Evolutionary conservation across 2,113 vertebrate species (phyloP).

Genomic region (Onychostoma macrolepis): DNA sequence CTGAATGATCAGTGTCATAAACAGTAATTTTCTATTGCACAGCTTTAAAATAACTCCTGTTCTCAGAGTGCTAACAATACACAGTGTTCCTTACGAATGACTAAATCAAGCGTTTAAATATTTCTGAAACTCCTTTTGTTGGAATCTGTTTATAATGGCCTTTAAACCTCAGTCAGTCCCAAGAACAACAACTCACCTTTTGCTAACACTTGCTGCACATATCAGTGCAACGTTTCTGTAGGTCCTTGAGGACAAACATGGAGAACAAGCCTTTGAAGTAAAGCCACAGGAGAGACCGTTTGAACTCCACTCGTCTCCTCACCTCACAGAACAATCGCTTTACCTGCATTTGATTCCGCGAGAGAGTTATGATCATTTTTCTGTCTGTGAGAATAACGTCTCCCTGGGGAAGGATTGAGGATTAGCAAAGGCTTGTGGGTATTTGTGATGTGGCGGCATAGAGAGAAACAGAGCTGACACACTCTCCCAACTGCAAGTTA

Average conservation of each 20-base stretch:
- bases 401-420: slow-evolving; percentile 43
- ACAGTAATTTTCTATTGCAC: background rate
- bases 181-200: background rate
- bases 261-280: slow-evolving; percentile 54
- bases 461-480: background rate
- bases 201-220: slow-evolving; percentile 16
- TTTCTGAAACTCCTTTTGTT: background rate
- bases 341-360: slow-evolving; percentile 33
- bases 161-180: slow-evolving; percentile 1
- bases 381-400: slow-evolving; percentile 25
- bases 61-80: background rate
- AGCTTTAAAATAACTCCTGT: background rate
- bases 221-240: slow-evolving; percentile 17
- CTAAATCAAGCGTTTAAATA: background rate
- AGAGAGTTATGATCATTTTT: slow-evolving; percentile 39
- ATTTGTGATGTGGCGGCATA: slow-evolving; percentile 10
- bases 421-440: slow-evolving; percentile 40
- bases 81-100: background rate
- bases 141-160: slow-evolving; percentile 4
- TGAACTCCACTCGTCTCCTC: slow-evolving; percentile 49
- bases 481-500: background rate
- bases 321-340: slow-evolving; percentile 49
- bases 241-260: slow-evolving; percentile 42
- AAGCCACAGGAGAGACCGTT: slow-evolving; percentile 42
- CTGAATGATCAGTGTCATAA: background rate